Percentiles rank a stretch among this genome's conserved stretches.
phyloP scores from a whole-genome alignment of 2,113 vertebrate genomes.

The Melanocharis versteri region DNA sequence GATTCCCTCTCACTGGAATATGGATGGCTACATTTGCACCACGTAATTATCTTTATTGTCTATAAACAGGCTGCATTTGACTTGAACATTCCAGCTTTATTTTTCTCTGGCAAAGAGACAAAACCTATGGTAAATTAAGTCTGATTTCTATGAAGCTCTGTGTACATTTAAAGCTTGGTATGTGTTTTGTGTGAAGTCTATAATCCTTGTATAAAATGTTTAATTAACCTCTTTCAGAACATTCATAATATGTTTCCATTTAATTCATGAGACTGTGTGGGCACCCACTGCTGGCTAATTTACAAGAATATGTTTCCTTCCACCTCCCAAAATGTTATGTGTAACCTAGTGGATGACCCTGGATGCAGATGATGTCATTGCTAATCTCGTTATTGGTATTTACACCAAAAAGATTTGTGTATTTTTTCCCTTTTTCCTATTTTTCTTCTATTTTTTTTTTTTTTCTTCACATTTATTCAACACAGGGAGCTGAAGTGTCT shows the following conservation, averaged over 20 bases:
- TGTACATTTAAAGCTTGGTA: neutral
- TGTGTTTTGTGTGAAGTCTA: neutral
- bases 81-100: neutral
- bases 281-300: neutral
- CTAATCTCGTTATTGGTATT: neutral
- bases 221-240: constrained; percentile 37
- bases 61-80: neutral
- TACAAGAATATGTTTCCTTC: neutral
- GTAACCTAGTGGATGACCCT: neutral
- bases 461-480: neutral
- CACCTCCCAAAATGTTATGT: neutral
- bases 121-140: neutral
- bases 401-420: neutral
- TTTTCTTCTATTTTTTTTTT: neutral
- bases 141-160: neutral
- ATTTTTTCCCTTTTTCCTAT: accelerated
- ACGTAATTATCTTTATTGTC: neutral
- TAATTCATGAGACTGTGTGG: neutral
- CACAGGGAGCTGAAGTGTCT: neutral
- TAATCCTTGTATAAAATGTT: constrained; percentile 29
- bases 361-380: neutral
- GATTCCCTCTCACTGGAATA: neutral
- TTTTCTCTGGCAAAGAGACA: neutral
- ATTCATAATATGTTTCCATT: neutral
- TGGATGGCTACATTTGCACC: neutral